Evolutionary conservation across 2,888 invertebrate species (phyloP), one percentile per base, ranked within the genome.

Genomic region (Drosophila testacea): DNA sequence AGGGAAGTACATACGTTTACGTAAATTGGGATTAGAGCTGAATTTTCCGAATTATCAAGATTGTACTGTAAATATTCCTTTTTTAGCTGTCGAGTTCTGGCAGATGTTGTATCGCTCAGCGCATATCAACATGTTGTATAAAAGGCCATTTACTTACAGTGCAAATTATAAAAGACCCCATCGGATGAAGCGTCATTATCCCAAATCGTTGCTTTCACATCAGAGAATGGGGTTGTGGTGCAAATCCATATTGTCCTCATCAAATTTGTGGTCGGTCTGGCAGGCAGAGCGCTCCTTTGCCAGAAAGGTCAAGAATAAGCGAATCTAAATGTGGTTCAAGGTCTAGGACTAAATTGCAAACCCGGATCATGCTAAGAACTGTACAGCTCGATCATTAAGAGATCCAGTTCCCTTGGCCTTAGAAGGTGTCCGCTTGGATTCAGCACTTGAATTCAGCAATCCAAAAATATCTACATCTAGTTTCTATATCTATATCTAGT

Each of bases 221-320:
- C 22, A 27, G 7, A 22, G 51, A 4, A n/a, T 38, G 7, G 27
- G 7, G n/a, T n/a, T 32, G 54, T 54, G 54, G 41, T 41, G 39
- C 38, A 39, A 60, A 6, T 13, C 28, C 16, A 13, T 42, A 38
- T 9, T 69, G 28, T 32, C 36, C 9, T 39, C 38, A 4, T 28
- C 38, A 9, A 50, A 36, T 6, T 34, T 48, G 0, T 32, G 69
- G 51, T 13, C 52, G 3, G 13, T 41, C 3, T n/a, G 55, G 4
- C 32, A 34, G 41, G 27, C 48, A 4, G 47, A 42, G 4, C 70
- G 69, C 0, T 11, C n/a, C 11, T 61, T 48, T 48, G 38, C 52
- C 16, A 61, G 60, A 4, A 54, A 11, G 11, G n/a, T 7, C 0
- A 0, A 10, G 30, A 47, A 42, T 9, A 10, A 28, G 1, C 44